phyloP scores from a whole-genome alignment of 2,113 vertebrate species.

The Catagonus wagneri region DNA sequence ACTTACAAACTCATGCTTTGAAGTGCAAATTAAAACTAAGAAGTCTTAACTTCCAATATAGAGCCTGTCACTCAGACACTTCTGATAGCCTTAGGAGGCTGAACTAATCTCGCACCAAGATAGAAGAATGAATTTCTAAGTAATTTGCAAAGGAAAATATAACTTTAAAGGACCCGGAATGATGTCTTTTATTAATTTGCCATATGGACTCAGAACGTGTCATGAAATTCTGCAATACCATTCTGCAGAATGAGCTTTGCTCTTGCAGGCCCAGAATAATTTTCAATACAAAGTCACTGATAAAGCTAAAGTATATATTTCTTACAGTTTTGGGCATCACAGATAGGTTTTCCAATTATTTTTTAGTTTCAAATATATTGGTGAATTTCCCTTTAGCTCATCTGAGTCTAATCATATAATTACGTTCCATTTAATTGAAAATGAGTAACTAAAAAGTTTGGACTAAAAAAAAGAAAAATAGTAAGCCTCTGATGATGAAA shows the following conservation, averaged over 20 bases:
- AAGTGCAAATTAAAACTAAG: constrained; percentile 65
- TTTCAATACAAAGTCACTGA: constrained; percentile 64
- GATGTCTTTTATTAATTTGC: constrained; percentile 48
- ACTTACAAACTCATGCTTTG: constrained; percentile 36
- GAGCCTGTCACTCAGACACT: constrained; percentile 33
- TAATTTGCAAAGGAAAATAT: constrained; percentile 68
- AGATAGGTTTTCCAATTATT: constrained; percentile 78
- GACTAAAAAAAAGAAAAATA: constrained; percentile 26
- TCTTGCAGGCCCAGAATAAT: constrained; percentile 48
- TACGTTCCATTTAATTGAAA: constrained; percentile 76
- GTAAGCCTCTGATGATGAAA: constrained; percentile 37
- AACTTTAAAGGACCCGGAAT: constrained; percentile 42
- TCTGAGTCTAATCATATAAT: constrained; percentile 75
- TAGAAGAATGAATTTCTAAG: constrained; percentile 68
- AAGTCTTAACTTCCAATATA: constrained; percentile 43
- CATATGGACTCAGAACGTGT: not conserved
- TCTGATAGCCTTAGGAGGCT: constrained; percentile 48
- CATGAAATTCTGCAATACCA: not conserved
- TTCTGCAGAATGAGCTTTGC: constrained; percentile 36
- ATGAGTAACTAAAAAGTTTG: constrained; percentile 69
- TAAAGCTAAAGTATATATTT: constrained; percentile 64
- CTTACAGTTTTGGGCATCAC: constrained; percentile 46
- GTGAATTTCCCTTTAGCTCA: constrained; percentile 70
- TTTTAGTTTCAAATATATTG: constrained; percentile 74
- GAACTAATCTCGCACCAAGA: constrained; percentile 65